Percentiles rank a stretch among this genome's conserved stretches.
Evolutionary conservation across 2,888 invertebrate species (phyloP).

Genomic region (Sipha maydis): DNA sequence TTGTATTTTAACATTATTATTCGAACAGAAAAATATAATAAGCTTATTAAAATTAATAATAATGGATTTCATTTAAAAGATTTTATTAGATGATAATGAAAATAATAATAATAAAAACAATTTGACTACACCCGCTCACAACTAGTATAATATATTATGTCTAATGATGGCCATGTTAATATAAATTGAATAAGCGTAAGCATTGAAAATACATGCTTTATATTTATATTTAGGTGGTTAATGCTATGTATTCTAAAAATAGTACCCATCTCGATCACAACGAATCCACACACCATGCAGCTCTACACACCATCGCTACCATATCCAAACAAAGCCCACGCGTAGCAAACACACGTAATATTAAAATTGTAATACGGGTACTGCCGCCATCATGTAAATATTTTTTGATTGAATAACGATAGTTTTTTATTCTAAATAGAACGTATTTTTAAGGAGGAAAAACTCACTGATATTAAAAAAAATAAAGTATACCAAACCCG

Average conservation of each 20-base stretch:
- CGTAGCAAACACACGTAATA: background rate
- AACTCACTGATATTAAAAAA: background rate
- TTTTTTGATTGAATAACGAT: no score
- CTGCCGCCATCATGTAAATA: background rate
- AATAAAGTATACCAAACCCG: background rate
- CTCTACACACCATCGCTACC: slow-evolving; percentile 1
- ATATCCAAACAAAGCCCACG: background rate
- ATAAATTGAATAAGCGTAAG: slow-evolving; percentile 10
- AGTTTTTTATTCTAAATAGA: no score
- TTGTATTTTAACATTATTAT: background rate
- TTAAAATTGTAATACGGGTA: background rate
- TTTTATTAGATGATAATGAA: background rate
- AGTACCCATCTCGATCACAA: slow-evolving; percentile 37
- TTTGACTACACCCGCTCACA: no score
- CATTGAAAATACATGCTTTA: background rate
- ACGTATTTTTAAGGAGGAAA: background rate
- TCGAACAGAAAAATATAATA: background rate
- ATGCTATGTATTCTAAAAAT: slow-evolving; percentile 50
- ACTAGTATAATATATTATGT: background rate
- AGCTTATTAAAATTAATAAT: background rate
- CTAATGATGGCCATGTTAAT: background rate
- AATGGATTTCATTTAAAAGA: background rate
- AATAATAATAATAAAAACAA: background rate
- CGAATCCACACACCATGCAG: slow-evolving; percentile 13
- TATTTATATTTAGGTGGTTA: slow-evolving; percentile 14